Percentiles rank a stretch among this genome's conserved stretches.
Evolutionary conservation across 2,888 invertebrate genomes (phyloP).

Genomic region (Podotricha telesiphe): DNA sequence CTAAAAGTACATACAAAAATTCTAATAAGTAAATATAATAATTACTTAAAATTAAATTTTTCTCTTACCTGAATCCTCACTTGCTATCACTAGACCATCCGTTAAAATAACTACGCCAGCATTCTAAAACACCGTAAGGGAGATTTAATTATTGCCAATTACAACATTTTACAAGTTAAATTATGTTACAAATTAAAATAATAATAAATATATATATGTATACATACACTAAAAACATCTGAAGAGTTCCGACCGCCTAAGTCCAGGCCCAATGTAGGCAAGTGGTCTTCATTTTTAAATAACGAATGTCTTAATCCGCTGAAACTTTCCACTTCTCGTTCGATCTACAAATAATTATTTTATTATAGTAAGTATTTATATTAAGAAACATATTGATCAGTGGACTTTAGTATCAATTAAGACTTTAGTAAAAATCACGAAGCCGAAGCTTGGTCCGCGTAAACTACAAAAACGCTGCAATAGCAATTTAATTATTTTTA

Average conservation of each 20-base stretch:
- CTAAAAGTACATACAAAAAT: too few relatives aligned
- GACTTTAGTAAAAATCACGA: too few relatives aligned
- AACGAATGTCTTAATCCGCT: conserved; percentile 69
- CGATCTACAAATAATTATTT: conserved; percentile 57
- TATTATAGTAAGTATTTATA: too few relatives aligned
- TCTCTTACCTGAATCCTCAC: conserved; percentile 84
- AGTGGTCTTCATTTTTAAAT: conserved; percentile 72
- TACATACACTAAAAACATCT: conserved; percentile 71
- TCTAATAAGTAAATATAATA: too few relatives aligned
- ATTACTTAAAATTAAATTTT: not conserved
- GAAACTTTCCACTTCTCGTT: conserved; percentile 78
- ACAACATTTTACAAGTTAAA: too few relatives aligned
- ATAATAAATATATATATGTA: not conserved
- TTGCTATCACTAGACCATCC: conserved; percentile 87
- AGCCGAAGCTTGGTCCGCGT: too few relatives aligned
- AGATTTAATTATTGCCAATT: not conserved
- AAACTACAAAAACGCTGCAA: too few relatives aligned
- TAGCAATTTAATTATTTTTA: too few relatives aligned
- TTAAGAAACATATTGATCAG: too few relatives aligned
- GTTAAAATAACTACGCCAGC: conserved; percentile 90
- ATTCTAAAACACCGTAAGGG: conserved; percentile 82
- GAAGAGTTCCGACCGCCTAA: conserved; percentile 66
- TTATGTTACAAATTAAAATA: not conserved
- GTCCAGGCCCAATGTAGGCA: conserved; percentile 70
- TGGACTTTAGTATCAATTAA: too few relatives aligned